Base-by-base conservation (phyloP, 2,888 invertebrate species). In the Athripsodes cinereus region DNA sequence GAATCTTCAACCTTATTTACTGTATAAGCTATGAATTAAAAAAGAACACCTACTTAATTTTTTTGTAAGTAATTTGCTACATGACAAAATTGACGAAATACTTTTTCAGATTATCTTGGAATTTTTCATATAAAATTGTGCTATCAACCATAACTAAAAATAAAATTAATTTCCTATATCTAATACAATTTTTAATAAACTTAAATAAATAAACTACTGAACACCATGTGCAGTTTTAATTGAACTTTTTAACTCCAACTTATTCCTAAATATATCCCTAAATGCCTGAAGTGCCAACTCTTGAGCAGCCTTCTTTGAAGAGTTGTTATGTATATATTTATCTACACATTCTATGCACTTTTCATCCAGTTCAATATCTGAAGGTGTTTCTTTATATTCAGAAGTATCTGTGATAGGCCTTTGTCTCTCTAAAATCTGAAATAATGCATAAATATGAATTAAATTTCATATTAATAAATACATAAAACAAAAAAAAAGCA, bases 271-370 rank as follows among this genome's bases (percentile, higher is more conserved):
- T n/a, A 83, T 67, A 68, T 90, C 88, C 66, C 83, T 81, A 65
- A 85, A 84, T 3, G 86, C 82, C 69, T 88, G 87, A n/a, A 90
- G 68, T 0, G 88, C 85, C 49, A 88, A 69, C 66, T 87, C 85
- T 47, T 91, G 78, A 59, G 85, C 84, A 2, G 82, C 82, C 70
- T 83, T 86, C 71, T 85, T 86, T 1, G 81, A 69, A 0, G 88
- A 82, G 66, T 83, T 82, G 26, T 77, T 73, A 13, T 75, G 70
- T 13, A 87, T 81, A 68, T 84, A 90, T 58, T 77, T 74, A 64
- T 85, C 81, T 52, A 90, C 72, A 63, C 82, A 80, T 51, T 80
- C 75, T 1, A 82, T 61, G 60, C 82, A 80, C 64, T 80, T 71
- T 51, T 79, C 80, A 66, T 85, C 83, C 22, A 77, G 71, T 54